Evolutionary conservation across 2,113 vertebrate species (phyloP), one percentile per base, ranked within the genome.

Genomic region (Ibidorhyncha struthersii): DNA sequence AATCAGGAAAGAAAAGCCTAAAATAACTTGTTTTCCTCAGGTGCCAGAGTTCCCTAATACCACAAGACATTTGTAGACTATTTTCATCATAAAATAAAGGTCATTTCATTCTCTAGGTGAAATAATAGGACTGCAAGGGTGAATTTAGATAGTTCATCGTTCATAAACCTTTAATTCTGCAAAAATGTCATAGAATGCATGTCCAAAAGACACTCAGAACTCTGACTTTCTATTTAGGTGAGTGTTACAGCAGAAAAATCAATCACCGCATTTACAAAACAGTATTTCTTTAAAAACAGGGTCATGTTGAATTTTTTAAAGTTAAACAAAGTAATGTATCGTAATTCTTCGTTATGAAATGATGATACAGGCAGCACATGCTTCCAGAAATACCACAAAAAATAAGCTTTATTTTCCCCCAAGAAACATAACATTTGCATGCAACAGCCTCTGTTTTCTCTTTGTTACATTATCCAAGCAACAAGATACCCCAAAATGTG

Each of bases 11-110:
- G 22, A 43, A 89, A 71, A 73, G 50, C 40, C 36, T 77, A 76
- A 73, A 82, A 72, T 56, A 93, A 66, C 43, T 77, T 82, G 7
- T 40, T 93, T 89, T 47, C 26, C 43, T 73, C 21, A 72, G 38
- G 19, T 86, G 20, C 38, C 71, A 90, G 22, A 66, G 41, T 21
- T 56, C 21, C 19, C 15, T 56, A 93, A 81, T 53, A 71, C 12
- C 26, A 43, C 45, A 89, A 80, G 58, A 70, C 21, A 90, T 93
- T 82, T 88, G 30, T 53, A 91, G 76, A 67, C 34, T 66, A 77
- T 70, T 88, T 74, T 84, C 21, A 81, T 66, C 55, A 85, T 59
- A 91, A 86, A 56, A 82, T 84, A 93, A 96, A 95, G 91, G 86
- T 93, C 3, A 95, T 58, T 73, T 96, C 55, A 69, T 83, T 84